A percentile compares a stretch with the other conserved stretches of the same genome.
Conservation (phyloP, 92 coral and sea anemone genomes). For the Epizoanthus ramosus region DNA sequence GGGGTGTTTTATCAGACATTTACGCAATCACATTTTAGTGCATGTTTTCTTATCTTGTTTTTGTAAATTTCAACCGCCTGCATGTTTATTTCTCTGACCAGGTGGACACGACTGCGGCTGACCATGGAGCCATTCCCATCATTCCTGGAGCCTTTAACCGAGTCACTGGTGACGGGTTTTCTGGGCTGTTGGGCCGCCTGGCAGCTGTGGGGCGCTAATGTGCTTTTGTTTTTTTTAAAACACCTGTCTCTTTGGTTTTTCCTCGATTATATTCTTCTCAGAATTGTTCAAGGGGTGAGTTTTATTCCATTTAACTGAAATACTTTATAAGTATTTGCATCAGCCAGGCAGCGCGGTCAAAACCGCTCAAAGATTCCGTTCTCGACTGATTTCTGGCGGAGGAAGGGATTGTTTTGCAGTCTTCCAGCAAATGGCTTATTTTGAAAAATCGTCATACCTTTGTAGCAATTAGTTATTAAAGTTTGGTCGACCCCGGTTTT, state of each 20-base stretch:
- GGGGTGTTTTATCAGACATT: background rate
- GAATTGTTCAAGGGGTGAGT: slow-evolving; percentile 88
- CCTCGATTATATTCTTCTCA: slow-evolving; percentile 82
- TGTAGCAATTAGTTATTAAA: too few species aligned
- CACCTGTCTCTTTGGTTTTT: slow-evolving; percentile 79
- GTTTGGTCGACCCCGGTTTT: too few species aligned
- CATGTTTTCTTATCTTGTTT: too few species aligned
- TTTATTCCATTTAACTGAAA: background rate
- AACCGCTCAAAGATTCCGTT: too few species aligned
- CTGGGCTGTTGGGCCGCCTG: slow-evolving; percentile 80
- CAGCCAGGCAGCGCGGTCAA: too few species aligned
- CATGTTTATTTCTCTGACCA: background rate
- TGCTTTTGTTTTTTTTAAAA: slow-evolving; percentile 62
- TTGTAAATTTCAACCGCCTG: too few species aligned
- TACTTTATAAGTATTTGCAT: too few species aligned
- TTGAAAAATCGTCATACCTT: too few species aligned
- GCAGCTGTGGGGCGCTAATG: slow-evolving; percentile 76
- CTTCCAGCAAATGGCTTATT: too few species aligned
- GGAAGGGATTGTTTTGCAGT: too few species aligned
- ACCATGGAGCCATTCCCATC: slow-evolving; percentile 95
- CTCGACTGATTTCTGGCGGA: too few species aligned
- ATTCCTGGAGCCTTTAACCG: slow-evolving; percentile 88
- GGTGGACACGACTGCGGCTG: slow-evolving; percentile 97
- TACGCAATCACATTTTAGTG: background rate
- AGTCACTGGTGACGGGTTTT: slow-evolving; percentile 75